Conservation (phyloP, 2,113 vertebrate genomes). For the Ranitomeya variabilis region DNA sequence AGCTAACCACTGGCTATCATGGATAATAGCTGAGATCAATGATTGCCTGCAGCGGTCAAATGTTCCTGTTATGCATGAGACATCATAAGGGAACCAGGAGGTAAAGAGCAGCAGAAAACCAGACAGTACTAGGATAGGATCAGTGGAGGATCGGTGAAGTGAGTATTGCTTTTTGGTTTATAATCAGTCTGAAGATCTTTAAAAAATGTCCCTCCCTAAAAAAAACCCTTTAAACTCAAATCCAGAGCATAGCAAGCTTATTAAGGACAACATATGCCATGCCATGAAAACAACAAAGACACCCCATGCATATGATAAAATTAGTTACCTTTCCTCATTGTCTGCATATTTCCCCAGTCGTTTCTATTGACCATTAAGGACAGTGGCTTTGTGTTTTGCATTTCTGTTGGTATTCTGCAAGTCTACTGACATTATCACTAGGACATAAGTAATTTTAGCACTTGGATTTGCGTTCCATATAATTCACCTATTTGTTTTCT, state of each 20-base stretch:
- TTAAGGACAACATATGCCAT: not conserved
- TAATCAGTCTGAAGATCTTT: too few relatives aligned
- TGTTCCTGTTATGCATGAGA: too few relatives aligned
- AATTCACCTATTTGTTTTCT: not conserved
- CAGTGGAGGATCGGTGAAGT: too few relatives aligned
- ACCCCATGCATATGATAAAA: constrained; percentile 10
- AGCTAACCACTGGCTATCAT: too few relatives aligned
- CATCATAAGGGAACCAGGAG: too few relatives aligned
- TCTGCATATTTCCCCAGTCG: not conserved
- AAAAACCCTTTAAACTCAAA: not conserved
- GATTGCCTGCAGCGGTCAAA: too few relatives aligned
- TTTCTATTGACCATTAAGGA: not conserved
- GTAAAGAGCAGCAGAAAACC: too few relatives aligned
- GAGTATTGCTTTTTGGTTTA: too few relatives aligned
- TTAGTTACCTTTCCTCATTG: constrained; percentile 33
- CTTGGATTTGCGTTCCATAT: not conserved
- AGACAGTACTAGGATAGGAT: too few relatives aligned
- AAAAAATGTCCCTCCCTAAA: too few relatives aligned
- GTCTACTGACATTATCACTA: not conserved
- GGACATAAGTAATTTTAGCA: not conserved
- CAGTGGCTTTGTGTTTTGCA: not conserved
- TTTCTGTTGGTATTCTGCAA: not conserved
- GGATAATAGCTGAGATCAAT: too few relatives aligned
- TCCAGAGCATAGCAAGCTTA: not conserved
- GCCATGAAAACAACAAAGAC: not conserved